phyloP scores from a whole-genome alignment of 2,888 invertebrate genomes.

The Pelosia muscerda region DNA sequence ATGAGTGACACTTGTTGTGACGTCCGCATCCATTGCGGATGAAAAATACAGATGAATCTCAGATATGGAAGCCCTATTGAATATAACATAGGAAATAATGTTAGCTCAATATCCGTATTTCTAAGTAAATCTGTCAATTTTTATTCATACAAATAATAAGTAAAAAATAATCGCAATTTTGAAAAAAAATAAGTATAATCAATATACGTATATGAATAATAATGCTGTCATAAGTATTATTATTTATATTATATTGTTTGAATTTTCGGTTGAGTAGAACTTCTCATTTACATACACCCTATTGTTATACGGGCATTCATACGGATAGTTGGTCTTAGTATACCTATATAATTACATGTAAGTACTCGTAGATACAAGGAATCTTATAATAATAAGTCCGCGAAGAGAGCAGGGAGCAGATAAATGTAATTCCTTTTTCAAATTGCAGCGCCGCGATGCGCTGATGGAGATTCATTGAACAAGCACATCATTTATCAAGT shows the following conservation, averaged over 20 bases:
- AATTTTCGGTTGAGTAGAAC: background rate
- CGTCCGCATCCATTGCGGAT: conserved; percentile 10
- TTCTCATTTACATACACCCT: background rate
- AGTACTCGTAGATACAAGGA: conserved; percentile 37
- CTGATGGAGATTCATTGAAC: conserved; percentile 83
- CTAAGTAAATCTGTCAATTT: background rate
- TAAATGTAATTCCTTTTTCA: conserved; percentile 73
- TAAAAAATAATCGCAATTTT: background rate
- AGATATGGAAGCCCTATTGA: conserved; percentile 14
- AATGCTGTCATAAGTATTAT: too few species aligned
- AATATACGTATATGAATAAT: too few species aligned
- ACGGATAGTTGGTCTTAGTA: background rate
- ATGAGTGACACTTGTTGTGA: conserved; percentile 49
- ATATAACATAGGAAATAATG: background rate
- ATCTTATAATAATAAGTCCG: conserved; percentile 54
- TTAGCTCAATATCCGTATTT: background rate
- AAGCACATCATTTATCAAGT: conserved; percentile 80
- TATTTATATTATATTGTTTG: background rate
- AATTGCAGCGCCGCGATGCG: conserved; percentile 71
- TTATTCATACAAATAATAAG: background rate
- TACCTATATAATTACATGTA: conserved; percentile 19
- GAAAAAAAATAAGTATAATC: too few species aligned
- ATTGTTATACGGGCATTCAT: background rate
- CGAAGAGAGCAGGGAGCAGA: conserved; percentile 60
- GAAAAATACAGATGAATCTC: conserved; percentile 26